phyloP scores from a whole-genome alignment of 2,113 vertebrate genomes.

The Phainopepla nitens region DNA sequence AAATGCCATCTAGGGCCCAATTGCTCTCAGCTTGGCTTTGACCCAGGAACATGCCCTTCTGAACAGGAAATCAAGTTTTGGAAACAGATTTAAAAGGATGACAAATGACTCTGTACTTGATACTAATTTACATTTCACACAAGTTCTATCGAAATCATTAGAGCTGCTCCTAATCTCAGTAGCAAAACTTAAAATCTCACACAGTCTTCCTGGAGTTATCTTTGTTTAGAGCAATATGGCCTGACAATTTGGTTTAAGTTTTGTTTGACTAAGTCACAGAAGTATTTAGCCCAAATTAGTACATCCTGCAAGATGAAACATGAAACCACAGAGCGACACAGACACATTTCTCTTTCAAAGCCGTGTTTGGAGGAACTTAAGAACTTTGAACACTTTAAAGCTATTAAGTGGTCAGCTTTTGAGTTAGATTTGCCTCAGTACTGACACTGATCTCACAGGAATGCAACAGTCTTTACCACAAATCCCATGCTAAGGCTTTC shows the following conservation, averaged over 20 bases:
- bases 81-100: conserved; percentile 11
- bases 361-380: not conserved
- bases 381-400: conserved; percentile 1
- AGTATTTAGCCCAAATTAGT: conserved; percentile 21
- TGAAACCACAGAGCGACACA: not conserved
- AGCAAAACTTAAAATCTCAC: not conserved
- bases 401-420: not conserved
- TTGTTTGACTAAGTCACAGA: conserved; percentile 10
- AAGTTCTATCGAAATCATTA: not conserved
- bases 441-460: not conserved
- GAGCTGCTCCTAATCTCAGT: not conserved
- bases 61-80: conserved; percentile 35
- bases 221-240: not conserved
- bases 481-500: not conserved
- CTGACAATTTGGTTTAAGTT: not conserved
- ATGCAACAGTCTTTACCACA: not conserved
- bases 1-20: not conserved
- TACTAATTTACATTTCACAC: not conserved
- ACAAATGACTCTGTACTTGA: not conserved
- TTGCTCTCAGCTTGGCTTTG: not conserved
- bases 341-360: not conserved
- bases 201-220: not conserved
- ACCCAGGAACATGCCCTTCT: conserved; percentile 32
- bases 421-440: not conserved
- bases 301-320: not conserved